Evolutionary conservation across 2,113 vertebrate genomes (phyloP).

Genomic region (Aspidoscelis tigris): DNA sequence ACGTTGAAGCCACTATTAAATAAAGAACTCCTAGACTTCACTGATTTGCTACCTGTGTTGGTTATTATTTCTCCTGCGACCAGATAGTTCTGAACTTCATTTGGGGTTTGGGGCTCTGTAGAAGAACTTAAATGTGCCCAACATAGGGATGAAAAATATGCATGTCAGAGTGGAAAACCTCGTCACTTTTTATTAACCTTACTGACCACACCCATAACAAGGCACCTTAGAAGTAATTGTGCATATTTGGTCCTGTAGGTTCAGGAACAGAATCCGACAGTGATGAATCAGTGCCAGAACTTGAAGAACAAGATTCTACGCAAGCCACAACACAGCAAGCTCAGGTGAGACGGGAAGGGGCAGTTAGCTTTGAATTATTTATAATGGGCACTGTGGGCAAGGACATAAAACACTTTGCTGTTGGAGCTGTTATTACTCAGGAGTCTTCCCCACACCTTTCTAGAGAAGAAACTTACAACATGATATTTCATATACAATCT

Average conservation of each 20-base stretch:
- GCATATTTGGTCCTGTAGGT: constrained; percentile 74
- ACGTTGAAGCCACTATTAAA: background rate
- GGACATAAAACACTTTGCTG: background rate
- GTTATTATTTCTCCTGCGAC: background rate
- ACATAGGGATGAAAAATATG: background rate
- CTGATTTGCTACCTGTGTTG: background rate
- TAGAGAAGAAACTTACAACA: background rate
- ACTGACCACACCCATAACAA: background rate
- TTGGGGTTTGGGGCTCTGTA: background rate
- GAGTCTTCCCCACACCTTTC: too few relatives aligned
- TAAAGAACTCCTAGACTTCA: background rate
- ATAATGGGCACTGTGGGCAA: background rate
- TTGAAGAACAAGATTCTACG: constrained; percentile 96
- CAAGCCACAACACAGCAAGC: constrained; percentile 96
- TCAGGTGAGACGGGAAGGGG: constrained; percentile 79
- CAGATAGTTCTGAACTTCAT: background rate
- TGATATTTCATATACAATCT: background rate
- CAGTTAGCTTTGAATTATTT: background rate
- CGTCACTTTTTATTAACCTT: background rate
- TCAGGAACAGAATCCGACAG: constrained; percentile 99
- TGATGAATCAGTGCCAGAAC: constrained; percentile 97
- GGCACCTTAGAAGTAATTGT: constrained; percentile 1
- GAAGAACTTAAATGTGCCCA: background rate
- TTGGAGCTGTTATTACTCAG: background rate
- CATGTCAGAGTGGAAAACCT: background rate